phyloP scores from a whole-genome alignment of 2,797 vertebrate genomes.

The Enoplosus armatus region DNA sequence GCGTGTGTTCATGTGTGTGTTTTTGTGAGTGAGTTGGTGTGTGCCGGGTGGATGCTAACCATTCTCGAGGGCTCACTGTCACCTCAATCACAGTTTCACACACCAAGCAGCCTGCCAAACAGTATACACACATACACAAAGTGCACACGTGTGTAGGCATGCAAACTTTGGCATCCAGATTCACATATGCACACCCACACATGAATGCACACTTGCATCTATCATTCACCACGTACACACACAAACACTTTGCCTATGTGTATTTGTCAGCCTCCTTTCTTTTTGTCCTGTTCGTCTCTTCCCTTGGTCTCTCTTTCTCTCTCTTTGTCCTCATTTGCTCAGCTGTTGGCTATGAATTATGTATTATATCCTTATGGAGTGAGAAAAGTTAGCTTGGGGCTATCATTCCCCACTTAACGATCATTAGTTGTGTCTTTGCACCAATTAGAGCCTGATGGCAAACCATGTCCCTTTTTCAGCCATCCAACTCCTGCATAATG shows the following conservation, averaged over 20 bases:
- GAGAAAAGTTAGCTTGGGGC: slow-evolving; percentile 81
- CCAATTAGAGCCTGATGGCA: slow-evolving; percentile 78
- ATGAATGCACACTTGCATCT: slow-evolving; percentile 45
- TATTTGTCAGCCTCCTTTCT: slow-evolving; percentile 44
- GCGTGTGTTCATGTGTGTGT: slow-evolving; percentile 46
- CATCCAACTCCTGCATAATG: slow-evolving; percentile 72
- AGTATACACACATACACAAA: background rate
- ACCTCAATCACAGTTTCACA: slow-evolving; percentile 77
- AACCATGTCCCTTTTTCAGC: slow-evolving; percentile 66
- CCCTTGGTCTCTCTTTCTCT: slow-evolving; percentile 50
- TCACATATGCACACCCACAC: slow-evolving; percentile 40
- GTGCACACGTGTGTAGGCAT: slow-evolving; percentile 10
- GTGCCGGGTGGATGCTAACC: slow-evolving; percentile 69
- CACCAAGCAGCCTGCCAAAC: slow-evolving; percentile 61
- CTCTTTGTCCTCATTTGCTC: slow-evolving; percentile 77
- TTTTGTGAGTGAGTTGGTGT: slow-evolving; percentile 30
- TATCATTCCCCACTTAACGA: slow-evolving; percentile 78
- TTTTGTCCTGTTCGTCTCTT: slow-evolving; percentile 49
- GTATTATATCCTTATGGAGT: slow-evolving; percentile 83
- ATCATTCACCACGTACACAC: slow-evolving; percentile 27
- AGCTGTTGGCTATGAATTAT: slow-evolving; percentile 83
- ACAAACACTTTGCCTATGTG: slow-evolving; percentile 35
- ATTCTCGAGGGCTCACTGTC: slow-evolving; percentile 78
- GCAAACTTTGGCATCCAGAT: slow-evolving; percentile 45
- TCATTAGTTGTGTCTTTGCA: slow-evolving; percentile 82